These are phyloP conservation scores for Tetramorium parvispinum DNA, from an alignment of 1,140 invertebrate genomes.

Conservation along the genomic window DNA sequence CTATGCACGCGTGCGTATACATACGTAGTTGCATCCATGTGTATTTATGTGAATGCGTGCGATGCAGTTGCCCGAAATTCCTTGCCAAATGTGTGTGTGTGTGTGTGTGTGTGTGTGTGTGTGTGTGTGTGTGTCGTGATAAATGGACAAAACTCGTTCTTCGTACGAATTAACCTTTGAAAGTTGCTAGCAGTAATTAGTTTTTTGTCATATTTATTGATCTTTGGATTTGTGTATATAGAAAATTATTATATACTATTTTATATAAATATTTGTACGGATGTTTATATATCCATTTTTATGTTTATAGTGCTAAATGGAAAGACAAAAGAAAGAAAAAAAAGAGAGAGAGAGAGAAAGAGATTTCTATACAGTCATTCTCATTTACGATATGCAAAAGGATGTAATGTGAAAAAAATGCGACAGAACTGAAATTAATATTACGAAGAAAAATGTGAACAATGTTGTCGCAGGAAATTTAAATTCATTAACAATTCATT, in stretches of 20 bases:
- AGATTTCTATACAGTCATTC: not conserved
- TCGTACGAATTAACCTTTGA: not conserved
- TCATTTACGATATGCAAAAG: constrained; percentile 1
- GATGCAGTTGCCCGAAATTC: not conserved
- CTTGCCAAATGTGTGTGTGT: not conserved
- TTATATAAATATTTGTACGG: not conserved
- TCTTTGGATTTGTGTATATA: not conserved
- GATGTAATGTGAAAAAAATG: not conserved
- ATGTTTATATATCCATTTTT: not conserved
- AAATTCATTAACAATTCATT: constrained; percentile 40
- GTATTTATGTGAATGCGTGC: constrained; percentile 48
- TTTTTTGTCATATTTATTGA: not conserved
- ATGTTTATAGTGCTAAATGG: not conserved
- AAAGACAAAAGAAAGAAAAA: not conserved
- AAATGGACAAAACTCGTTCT: not conserved
- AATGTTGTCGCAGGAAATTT: not conserved
- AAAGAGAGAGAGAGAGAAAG: not conserved
- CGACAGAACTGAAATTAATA: constrained; percentile 19
- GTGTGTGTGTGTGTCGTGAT: not conserved
- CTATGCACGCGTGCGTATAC: constrained; percentile 41
- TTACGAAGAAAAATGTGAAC: not conserved
- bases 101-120: not conserved
- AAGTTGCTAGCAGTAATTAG: not conserved
- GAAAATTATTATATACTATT: not conserved
- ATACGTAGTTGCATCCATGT: not conserved